These are phyloP conservation scores for Scolopax mira DNA, from an alignment of 2,113 vertebrate genomes.

Conservation along the genomic window DNA sequence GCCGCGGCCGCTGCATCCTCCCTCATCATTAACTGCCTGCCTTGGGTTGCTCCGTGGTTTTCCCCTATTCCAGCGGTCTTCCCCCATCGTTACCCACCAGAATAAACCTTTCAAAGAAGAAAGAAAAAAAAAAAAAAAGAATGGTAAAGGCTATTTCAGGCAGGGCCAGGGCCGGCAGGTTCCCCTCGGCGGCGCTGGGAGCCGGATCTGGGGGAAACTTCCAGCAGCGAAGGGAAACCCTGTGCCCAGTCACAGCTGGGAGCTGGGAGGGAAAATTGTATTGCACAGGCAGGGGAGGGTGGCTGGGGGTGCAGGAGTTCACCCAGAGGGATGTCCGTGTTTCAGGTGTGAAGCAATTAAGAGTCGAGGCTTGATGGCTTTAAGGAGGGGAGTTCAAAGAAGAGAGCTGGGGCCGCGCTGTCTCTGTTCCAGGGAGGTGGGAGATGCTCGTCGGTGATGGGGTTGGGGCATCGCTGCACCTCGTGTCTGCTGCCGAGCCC, in stretches of 20 bases:
- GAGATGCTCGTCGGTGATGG: rapidly evolving
- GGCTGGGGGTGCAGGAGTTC: rapidly evolving
- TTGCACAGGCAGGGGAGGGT: background rate
- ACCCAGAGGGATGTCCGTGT: rapidly evolving
- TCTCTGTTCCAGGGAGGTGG: background rate
- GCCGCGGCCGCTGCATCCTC: background rate
- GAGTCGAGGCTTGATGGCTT: background rate
- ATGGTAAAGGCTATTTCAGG: background rate
- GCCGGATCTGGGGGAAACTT: background rate
- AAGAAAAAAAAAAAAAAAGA: background rate
- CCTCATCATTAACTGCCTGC: background rate
- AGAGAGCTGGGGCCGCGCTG: rapidly evolving
- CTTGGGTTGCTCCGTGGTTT: background rate
- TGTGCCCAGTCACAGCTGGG: rapidly evolving
- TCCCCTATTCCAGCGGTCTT: background rate
- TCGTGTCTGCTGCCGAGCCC: rapidly evolving
- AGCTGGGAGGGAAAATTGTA: background rate
- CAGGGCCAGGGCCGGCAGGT: background rate
- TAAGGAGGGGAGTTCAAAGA: background rate
- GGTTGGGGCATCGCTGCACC: rapidly evolving
- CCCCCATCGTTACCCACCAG: background rate
- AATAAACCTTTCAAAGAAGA: background rate
- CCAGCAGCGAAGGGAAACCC: background rate
- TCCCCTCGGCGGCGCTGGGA: background rate
- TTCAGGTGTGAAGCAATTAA: background rate